These are phyloP conservation scores for Propithecus deckenii DNA, from an alignment of 2,797 vertebrate species.

Conservation along the genomic window DNA sequence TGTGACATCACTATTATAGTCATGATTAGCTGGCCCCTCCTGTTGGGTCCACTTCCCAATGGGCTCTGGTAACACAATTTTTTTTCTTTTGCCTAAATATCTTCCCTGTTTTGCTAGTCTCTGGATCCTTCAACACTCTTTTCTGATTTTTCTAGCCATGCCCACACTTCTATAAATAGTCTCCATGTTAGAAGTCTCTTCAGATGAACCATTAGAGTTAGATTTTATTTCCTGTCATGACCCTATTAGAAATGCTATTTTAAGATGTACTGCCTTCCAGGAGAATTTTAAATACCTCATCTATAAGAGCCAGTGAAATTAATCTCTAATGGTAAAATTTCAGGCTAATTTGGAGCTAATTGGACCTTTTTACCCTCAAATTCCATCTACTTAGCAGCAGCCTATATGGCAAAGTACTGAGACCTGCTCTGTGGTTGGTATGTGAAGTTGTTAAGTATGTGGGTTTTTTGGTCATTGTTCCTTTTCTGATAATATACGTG, in stretches of 20 bases:
- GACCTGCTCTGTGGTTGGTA: neutral
- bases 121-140: neutral
- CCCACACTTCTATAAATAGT: neutral
- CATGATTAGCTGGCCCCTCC: neutral
- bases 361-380: neutral
- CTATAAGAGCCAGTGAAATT: neutral
- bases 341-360: neutral
- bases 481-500: neutral
- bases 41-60: neutral
- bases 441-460: neutral
- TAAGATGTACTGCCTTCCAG: neutral
- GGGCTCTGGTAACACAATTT: neutral
- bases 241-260: conserved; percentile 15
- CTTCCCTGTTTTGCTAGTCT: neutral
- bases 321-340: neutral
- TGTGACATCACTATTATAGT: neutral
- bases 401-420: neutral
- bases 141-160: neutral
- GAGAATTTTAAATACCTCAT: neutral
- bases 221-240: neutral
- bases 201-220: neutral
- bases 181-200: neutral
- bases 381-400: neutral
- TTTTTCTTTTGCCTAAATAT: neutral
- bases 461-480: neutral